phyloP scores from a whole-genome alignment of 2,888 invertebrate genomes.

The Cheilosia variabilis region DNA sequence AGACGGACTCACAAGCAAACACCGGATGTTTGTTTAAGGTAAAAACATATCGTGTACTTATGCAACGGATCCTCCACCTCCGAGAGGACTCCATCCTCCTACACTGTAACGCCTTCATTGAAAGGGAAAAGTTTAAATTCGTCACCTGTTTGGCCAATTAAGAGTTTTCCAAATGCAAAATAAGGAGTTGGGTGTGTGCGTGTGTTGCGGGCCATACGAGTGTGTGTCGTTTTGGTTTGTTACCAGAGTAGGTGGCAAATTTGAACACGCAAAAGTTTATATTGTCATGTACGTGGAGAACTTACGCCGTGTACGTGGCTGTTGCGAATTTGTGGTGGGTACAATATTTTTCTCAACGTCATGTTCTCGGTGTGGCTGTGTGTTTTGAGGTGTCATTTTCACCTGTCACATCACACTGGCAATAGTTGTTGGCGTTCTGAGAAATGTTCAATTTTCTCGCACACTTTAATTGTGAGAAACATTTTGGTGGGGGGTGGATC shows the following conservation, averaged over 20 bases:
- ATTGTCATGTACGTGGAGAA: slow-evolving; percentile 75
- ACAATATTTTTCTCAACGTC: slow-evolving; percentile 24
- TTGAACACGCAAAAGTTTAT: slow-evolving; percentile 73
- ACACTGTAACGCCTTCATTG: slow-evolving; percentile 29
- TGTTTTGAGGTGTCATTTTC: slow-evolving; percentile 68
- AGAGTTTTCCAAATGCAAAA: slow-evolving; percentile 74
- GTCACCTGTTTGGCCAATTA: slow-evolving; percentile 76
- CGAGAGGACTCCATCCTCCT: slow-evolving; percentile 31
- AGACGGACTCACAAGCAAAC: slow-evolving; percentile 62
- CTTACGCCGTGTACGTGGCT: slow-evolving; percentile 72
- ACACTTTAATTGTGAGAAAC: slow-evolving; percentile 15
- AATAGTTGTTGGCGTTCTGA: slow-evolving; percentile 52
- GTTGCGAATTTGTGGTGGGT: slow-evolving; percentile 66
- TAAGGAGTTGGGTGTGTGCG: slow-evolving; percentile 41
- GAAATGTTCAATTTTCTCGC: slow-evolving; percentile 6
- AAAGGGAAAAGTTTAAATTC: slow-evolving; percentile 75
- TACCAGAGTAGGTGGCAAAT: slow-evolving; percentile 39
- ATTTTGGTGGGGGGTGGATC: slow-evolving; percentile 9
- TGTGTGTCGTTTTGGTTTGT: slow-evolving; percentile 41
- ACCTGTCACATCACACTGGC: slow-evolving; percentile 71
- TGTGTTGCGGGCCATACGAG: slow-evolving; percentile 6
- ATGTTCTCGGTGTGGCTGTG: slow-evolving; percentile 18
- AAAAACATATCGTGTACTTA: slow-evolving; percentile 72
- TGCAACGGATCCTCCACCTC: slow-evolving; percentile 57
- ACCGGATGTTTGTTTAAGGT: slow-evolving; percentile 74